Base-by-base conservation (phyloP, 2,888 invertebrate species). In the Parelbella ahira region DNA sequence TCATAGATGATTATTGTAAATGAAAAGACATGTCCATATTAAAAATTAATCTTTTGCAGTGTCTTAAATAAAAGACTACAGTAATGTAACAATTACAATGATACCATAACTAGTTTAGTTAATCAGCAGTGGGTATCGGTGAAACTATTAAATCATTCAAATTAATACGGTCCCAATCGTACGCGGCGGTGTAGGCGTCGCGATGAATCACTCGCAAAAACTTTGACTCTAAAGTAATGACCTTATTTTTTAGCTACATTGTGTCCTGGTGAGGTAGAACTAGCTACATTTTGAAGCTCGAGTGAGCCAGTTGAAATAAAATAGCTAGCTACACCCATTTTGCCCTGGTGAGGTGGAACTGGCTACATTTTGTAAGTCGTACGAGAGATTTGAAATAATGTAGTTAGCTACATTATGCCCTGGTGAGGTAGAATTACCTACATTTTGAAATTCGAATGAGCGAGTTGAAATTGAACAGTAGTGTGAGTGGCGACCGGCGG, bases 391-490 rank as follows among this genome's bases (percentile, higher is more conserved):
- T n/a, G n/a, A n/a, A n/a, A n/a, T n/a, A n/a, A n/a, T n/a, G n/a
- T 30, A 25, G 29, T 33, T 32, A 8, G 13, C 6, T 12, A 15
- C 12, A 28, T 13, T 7, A 7, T 21, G 10, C 20, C 13, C 11
- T 8, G 21, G 13, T 25, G 10, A 21, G 27, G 13, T 33, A 33
- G 10, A 33, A 12, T 32, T 25, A 32, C 19, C 28, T 20, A 20
- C 27, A 21, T 37, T 42, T 34, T 34, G 34, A 21, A 42, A 41
- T 11, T 27, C 27, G 6, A 44, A 11, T 18, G 37, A n/a, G 30
- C 21, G 36, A 45, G 47, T 50, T 50, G 48, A 51, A 48, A 44
- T 15, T 3, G n/a, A n/a, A n/a, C n/a, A n/a, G n/a, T 25, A 11
- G 8, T 5, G 23, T 10, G 28, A 34, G 20, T 21, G 27, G 41